Evolutionary conservation across 2,888 invertebrate species (phyloP), one percentile per base, ranked within the genome.

Genomic region (Dasypolia templi): DNA sequence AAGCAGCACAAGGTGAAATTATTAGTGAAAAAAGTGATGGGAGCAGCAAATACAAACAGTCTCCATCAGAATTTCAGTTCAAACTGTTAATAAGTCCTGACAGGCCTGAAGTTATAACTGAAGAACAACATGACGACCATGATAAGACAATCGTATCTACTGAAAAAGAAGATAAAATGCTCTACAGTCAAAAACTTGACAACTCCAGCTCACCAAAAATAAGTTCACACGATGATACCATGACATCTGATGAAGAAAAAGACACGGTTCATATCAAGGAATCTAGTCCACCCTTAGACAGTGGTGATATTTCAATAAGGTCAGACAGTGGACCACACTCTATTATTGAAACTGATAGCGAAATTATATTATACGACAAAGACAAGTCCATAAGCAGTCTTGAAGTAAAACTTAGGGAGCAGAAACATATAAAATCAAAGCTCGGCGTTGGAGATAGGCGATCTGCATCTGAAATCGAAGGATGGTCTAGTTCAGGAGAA

Each of bases 401-500:
- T 39, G 96, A 96, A 90, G 94, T 96, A 22, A 95, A 94, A 89
- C 86, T 95, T 19, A 90, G 96, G 82, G 93, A 93, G 22, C 92
- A 96, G 84, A 96, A 95, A 82, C 96, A 96, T 81, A 91, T 96
- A 1, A 94, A 95, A 88, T 95, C 96, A 32, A 95, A 96, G 79
- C 90, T 96, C 53, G 95, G 95, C 26, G 88, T 96, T 56, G 94
- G 93, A 3, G 98, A 98, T 83, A 96, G 98, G 66, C 97, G 97
- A 89, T 98, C 98, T 0, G 97, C 97, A 53, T 97, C 98, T 39
- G 98, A 98, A 87, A 96, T 98, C 39, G 98, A 99, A 92, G 96
- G 97, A 5, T 98, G 98, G 93, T 98, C 98, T 0, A 98, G 98
- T 94, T 98, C 98, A 22, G 98, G 98, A 26, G 98, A 98, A 88